phyloP scores from a whole-genome alignment of 2,113 vertebrate genomes.

The Poeciliopsis occidentalis region DNA sequence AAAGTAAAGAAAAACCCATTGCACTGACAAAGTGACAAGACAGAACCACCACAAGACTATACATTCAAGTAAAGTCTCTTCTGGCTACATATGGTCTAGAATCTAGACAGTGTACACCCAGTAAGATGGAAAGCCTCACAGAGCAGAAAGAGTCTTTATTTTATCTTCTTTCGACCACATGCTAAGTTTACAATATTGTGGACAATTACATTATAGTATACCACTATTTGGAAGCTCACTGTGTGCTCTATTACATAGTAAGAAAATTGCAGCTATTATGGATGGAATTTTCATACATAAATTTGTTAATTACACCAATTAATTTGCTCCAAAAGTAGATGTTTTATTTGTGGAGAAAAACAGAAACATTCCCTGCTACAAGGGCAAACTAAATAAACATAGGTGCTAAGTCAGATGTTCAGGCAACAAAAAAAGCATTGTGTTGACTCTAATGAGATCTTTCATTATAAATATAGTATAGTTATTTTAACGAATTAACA shows the following conservation, averaged over 20 bases:
- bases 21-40: conserved; percentile 24
- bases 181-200: conserved; percentile 33
- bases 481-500: neutral
- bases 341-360: neutral
- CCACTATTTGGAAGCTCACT: conserved; percentile 40
- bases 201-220: conserved; percentile 33
- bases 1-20: conserved; percentile 56
- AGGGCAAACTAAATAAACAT: neutral
- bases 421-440: neutral
- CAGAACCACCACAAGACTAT: conserved; percentile 23
- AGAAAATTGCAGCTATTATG: conserved; percentile 3
- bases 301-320: conserved; percentile 4
- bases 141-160: conserved; percentile 12
- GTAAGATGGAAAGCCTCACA: conserved; percentile 36
- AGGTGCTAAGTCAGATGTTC: neutral
- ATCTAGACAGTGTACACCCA: conserved; percentile 46
- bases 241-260: conserved; percentile 3
- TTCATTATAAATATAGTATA: neutral
- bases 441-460: neutral
- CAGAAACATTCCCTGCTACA: neutral
- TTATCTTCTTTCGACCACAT: conserved; percentile 36
- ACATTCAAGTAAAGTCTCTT: conserved; percentile 46
- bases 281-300: conserved; percentile 17
- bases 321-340: neutral
- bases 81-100: conserved; percentile 43